phyloP scores from a whole-genome alignment of 2,113 vertebrate genomes.

The Drymodes brunneopygia region DNA sequence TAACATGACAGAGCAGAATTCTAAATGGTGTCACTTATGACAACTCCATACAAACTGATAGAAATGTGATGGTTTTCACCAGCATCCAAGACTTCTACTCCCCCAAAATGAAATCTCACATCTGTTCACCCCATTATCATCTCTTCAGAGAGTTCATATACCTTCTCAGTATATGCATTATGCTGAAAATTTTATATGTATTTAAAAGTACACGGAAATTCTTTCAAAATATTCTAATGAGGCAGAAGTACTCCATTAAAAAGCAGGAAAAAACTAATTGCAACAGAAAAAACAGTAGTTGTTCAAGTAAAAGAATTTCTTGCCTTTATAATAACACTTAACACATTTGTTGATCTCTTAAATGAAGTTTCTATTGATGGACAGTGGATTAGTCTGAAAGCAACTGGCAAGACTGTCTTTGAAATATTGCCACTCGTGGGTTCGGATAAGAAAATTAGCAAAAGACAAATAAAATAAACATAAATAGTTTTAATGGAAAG shows the following conservation, averaged over 20 bases:
- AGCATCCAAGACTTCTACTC: background rate
- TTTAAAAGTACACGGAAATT: background rate
- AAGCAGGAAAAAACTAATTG: background rate
- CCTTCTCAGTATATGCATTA: background rate
- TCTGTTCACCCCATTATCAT: background rate
- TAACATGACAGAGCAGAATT: background rate
- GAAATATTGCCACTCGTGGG: background rate
- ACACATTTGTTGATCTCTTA: background rate
- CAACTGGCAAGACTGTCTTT: background rate
- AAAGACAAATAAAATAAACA: conserved; percentile 55
- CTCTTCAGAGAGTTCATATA: background rate
- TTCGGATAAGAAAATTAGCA: conserved; percentile 19
- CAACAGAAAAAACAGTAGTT: background rate
- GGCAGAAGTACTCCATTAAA: background rate
- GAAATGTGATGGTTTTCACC: background rate
- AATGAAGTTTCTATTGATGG: background rate
- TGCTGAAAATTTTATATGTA: background rate
- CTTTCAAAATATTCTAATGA: background rate
- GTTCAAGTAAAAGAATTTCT: background rate
- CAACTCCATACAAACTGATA: background rate
- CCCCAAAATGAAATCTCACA: background rate
- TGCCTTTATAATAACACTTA: background rate
- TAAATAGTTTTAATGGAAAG: conserved; percentile 32
- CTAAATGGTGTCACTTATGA: background rate
- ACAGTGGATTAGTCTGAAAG: background rate